Conservation (phyloP, 2,888 invertebrate species). For the Eupithecia insigniata region DNA sequence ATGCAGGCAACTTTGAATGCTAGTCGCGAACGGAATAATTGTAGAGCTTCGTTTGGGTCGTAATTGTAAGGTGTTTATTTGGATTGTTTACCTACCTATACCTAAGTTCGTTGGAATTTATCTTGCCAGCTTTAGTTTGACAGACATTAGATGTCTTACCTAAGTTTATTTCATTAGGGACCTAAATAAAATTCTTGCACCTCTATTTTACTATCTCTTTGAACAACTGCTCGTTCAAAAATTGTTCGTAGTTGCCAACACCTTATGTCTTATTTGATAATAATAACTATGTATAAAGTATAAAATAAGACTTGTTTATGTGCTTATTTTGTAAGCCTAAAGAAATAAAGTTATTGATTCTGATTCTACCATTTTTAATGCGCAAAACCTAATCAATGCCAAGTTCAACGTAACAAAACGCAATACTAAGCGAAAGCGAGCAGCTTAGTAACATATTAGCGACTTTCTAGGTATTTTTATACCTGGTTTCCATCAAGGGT, state of each 20-base stretch:
- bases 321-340: no score
- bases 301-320: no score
- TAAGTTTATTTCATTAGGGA: neutral
- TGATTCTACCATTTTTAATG: neutral
- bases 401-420: neutral
- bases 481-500: constrained; percentile 10
- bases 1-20: constrained; percentile 10
- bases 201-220: neutral
- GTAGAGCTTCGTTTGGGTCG: neutral
- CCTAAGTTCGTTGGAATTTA: constrained; percentile 5
- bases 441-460: constrained; percentile 5
- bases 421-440: neutral
- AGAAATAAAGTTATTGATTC: no score
- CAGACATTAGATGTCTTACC: neutral
- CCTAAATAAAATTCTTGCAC: neutral
- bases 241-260: no score
- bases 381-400: constrained; percentile 1
- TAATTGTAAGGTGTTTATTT: neutral
- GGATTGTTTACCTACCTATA: neutral
- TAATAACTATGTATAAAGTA: no score
- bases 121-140: neutral
- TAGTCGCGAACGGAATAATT: constrained; percentile 21
- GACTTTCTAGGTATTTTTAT: neutral
- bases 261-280: no score
- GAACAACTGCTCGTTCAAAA: neutral